A percentile compares a stretch with the other conserved stretches of the same genome.
phyloP scores from a whole-genome alignment of 2,888 invertebrate species.

The Ophioninae sp. region DNA sequence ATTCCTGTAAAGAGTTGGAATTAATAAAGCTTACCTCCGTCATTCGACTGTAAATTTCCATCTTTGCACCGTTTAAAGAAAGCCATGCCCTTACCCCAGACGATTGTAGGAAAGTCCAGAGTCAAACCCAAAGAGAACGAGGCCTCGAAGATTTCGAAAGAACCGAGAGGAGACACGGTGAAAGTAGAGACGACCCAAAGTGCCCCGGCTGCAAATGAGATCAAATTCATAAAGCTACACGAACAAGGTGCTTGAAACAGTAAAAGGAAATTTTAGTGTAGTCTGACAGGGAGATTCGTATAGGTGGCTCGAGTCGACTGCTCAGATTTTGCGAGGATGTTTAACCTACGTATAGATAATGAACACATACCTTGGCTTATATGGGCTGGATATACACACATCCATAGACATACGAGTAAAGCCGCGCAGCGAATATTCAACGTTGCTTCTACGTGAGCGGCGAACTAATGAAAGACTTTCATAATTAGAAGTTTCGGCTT shows the following conservation, averaged over 20 bases:
- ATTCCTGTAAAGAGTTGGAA: too few species aligned
- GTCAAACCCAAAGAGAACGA: background rate
- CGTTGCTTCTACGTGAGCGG: slow-evolving; percentile 65
- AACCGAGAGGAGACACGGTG: background rate
- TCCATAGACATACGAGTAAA: slow-evolving; percentile 30
- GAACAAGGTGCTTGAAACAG: background rate
- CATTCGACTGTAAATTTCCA: too few species aligned
- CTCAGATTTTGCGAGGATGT: slow-evolving; percentile 33
- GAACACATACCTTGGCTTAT: slow-evolving; percentile 23
- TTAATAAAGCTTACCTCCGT: too few species aligned
- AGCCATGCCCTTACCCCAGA: too few species aligned
- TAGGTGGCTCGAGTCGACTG: slow-evolving; percentile 3
- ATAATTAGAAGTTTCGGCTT: slow-evolving; percentile 75
- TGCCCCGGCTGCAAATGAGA: slow-evolving; percentile 1
- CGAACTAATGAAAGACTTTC: slow-evolving; percentile 73
- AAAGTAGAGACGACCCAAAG: background rate
- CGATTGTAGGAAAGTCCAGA: too few species aligned
- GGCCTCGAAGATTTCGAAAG: background rate
- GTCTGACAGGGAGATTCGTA: slow-evolving; percentile 4
- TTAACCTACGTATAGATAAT: slow-evolving; percentile 21
- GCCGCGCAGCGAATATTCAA: slow-evolving; percentile 39
- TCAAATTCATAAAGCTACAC: slow-evolving; percentile 11
- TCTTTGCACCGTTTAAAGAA: too few species aligned
- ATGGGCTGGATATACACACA: slow-evolving; percentile 8
- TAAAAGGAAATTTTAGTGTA: background rate